phyloP scores from a whole-genome alignment of 2,113 vertebrate species.

The Aegithalos caudatus region DNA sequence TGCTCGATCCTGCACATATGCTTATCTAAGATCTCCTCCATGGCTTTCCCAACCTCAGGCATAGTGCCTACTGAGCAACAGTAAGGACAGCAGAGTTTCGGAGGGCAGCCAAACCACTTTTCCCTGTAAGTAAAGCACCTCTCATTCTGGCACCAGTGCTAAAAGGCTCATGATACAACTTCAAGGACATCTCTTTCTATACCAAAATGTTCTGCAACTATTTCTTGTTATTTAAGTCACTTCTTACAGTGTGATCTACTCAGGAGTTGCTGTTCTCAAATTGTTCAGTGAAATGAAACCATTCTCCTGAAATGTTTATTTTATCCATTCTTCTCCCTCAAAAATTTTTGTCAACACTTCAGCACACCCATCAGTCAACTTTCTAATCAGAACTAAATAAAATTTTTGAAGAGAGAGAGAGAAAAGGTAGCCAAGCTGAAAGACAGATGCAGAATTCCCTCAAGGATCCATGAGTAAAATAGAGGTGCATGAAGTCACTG shows the following conservation, averaged over 20 bases:
- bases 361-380: neutral
- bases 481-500: neutral
- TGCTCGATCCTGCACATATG: neutral
- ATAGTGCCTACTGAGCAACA: neutral
- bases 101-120: neutral
- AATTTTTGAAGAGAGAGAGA: neutral
- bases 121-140: neutral
- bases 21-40: fast-evolving
- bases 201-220: neutral
- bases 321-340: neutral
- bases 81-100: neutral
- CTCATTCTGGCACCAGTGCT: neutral
- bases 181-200: neutral
- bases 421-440: neutral
- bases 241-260: neutral
- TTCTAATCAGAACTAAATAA: neutral
- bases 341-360: neutral
- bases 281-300: neutral
- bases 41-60: neutral
- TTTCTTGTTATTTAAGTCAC: neutral
- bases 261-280: neutral
- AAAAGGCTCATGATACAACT: neutral
- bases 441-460: neutral
- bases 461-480: neutral
- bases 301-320: neutral